These are phyloP conservation scores for Pseudochirops cupreus DNA, from an alignment of 2,797 vertebrate genomes.

Conservation along the genomic window DNA sequence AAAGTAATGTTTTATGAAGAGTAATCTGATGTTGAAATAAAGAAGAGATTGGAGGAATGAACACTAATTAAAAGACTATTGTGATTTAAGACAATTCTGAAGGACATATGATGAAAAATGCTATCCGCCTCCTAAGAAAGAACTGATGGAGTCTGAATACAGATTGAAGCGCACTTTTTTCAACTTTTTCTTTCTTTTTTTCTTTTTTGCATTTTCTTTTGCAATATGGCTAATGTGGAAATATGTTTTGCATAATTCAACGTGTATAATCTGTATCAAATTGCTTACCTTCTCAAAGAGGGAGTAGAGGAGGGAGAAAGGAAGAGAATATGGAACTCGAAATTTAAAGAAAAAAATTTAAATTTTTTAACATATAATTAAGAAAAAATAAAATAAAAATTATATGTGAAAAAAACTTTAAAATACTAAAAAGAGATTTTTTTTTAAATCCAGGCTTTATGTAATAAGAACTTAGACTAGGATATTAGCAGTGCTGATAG, in stretches of 20 bases:
- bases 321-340: not conserved
- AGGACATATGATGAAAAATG: not conserved
- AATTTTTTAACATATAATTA: not conserved
- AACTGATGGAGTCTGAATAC: not conserved
- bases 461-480: not conserved
- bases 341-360: not conserved
- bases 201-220: not conserved
- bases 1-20: not conserved
- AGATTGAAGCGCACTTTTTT: not conserved
- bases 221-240: not conserved
- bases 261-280: not conserved
- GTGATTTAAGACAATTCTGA: not conserved
- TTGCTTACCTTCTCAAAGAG: not conserved
- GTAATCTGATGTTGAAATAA: not conserved
- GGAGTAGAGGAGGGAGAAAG: not conserved
- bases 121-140: not conserved
- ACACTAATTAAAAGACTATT: not conserved
- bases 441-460: not conserved
- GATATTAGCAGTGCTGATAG: conserved; percentile 3
- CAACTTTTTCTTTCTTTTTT: not conserved
- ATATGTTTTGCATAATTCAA: not conserved
- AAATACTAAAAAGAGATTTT: not conserved
- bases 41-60: not conserved
- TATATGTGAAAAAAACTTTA: not conserved
- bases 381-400: not conserved